Percentiles rank a stretch among this genome's conserved stretches.
Evolutionary conservation across 2,888 invertebrate genomes (phyloP).

Genomic region (Vanessa cardui): DNA sequence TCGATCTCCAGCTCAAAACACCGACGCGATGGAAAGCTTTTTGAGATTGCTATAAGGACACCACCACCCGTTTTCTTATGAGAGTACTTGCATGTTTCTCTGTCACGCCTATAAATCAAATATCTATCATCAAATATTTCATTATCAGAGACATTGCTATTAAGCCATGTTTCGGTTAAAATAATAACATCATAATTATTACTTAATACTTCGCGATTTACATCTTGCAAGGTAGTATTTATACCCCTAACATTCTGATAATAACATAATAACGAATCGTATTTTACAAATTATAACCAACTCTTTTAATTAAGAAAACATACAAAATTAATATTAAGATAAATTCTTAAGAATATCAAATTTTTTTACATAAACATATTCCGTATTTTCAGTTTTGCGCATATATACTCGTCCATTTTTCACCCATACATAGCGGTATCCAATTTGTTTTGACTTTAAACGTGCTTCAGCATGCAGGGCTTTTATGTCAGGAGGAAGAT

Average conservation of each 20-base stretch:
- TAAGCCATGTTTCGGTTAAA: conserved; percentile 20
- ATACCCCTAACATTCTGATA: conserved; percentile 5
- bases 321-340: conserved; percentile 8
- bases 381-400: no score
- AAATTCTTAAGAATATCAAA: conserved; percentile 7
- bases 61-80: not conserved
- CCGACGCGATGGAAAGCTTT: not conserved
- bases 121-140: conserved; percentile 20
- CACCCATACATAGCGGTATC: not conserved
- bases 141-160: conserved; percentile 7
- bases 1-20: not conserved
- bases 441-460: not conserved
- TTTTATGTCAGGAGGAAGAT: not conserved
- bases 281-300: conserved; percentile 6
- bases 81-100: not conserved
- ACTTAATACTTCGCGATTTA: not conserved
- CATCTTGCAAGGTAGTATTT: not conserved
- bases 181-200: conserved; percentile 9
- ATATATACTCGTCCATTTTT: no score
- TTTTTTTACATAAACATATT: not conserved
- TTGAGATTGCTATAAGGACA: not conserved
- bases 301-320: not conserved
- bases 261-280: not conserved
- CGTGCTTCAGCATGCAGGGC: conserved; percentile 2
- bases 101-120: conserved; percentile 15